Evolutionary conservation across 2,113 vertebrate species (phyloP), one percentile per base, ranked within the genome.

Genomic region (Dicaeum eximium): DNA sequence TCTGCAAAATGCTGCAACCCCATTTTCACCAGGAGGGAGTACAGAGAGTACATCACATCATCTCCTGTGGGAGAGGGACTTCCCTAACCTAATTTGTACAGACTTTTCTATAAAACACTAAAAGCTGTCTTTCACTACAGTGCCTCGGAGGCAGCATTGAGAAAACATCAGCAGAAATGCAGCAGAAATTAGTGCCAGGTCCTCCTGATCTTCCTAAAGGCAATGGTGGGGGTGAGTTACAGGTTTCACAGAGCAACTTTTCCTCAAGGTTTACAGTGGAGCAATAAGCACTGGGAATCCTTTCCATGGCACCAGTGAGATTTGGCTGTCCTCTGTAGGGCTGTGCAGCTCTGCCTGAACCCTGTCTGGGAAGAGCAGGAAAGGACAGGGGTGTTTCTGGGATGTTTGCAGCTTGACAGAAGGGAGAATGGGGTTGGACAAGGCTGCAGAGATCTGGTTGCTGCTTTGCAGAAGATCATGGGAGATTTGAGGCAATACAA

Each of bases 401-500:
- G 56, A 23, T 7, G 10, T 64, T 47, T 78, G 38, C 38, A n/a
- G 25, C 42, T 50, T 48, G 27, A 40, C 42, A 45, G 64, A 30
- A 9, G 31, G 48, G 48, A 56, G 44, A 69, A 61, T 2, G 31
- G 47, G 7, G n/a, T 1, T 66, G 18, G 69, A 56, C 57, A 54
- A 53, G 44, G 11, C 22, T 4, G 56, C 35, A 65, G 74, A 45
- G 24, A 21, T 53, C 62, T 73, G 33, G n/a, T 19, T 60, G 85
- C 71, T 47, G 45, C 62, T 48, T 22, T 56, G 57, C 37, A 61
- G 61, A 53, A 71, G n/a, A 84, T 42, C 25, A 42, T 0, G 1
- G 35, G 42, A 73, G 25, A 30, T n/a, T 42, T 0, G 0, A 69
- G 53, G 47, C 1, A 1, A 17, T 19, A 35, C 11, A 58, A 86